A percentile compares a stretch with the other conserved stretches of the same genome.
Evolutionary conservation across 1,140 invertebrate genomes (phyloP).

Genomic region (Trichonephila clavata): DNA sequence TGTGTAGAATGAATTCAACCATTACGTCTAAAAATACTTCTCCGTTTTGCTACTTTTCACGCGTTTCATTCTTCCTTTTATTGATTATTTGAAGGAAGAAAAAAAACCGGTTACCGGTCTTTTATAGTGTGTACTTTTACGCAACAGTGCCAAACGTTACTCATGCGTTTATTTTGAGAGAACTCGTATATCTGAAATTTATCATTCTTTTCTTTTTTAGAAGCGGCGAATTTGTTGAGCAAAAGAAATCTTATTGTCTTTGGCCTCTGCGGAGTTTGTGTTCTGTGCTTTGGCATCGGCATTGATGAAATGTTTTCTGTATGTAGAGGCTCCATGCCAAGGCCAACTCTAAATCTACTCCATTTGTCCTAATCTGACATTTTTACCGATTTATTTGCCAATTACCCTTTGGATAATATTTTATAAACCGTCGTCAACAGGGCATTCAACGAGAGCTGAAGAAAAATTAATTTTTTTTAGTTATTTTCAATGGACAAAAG

Average conservation of each 20-base stretch:
- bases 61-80: neutral
- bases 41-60: neutral
- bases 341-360: neutral
- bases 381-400: neutral
- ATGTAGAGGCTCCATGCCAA: slow-evolving; percentile 37
- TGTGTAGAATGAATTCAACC: neutral
- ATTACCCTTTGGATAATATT: neutral
- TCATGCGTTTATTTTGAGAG: slow-evolving; percentile 51
- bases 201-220: slow-evolving; percentile 13
- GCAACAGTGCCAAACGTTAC: slow-evolving; percentile 40
- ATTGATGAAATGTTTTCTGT: slow-evolving; percentile 39
- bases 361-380: slow-evolving; percentile 15
- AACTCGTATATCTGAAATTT: slow-evolving; percentile 38
- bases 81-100: neutral
- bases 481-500: neutral
- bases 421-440: neutral
- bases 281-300: slow-evolving; percentile 12
- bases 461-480: neutral
- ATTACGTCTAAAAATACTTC: neutral
- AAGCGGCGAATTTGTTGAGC: neutral
- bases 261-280: slow-evolving; percentile 27
- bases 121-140: slow-evolving; percentile 46
- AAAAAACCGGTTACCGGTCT: neutral
- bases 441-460: too few species aligned
- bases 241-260: slow-evolving; percentile 49